Evolutionary conservation across 1,140 invertebrate species (phyloP).

Genomic region (Euwallacea similis): DNA sequence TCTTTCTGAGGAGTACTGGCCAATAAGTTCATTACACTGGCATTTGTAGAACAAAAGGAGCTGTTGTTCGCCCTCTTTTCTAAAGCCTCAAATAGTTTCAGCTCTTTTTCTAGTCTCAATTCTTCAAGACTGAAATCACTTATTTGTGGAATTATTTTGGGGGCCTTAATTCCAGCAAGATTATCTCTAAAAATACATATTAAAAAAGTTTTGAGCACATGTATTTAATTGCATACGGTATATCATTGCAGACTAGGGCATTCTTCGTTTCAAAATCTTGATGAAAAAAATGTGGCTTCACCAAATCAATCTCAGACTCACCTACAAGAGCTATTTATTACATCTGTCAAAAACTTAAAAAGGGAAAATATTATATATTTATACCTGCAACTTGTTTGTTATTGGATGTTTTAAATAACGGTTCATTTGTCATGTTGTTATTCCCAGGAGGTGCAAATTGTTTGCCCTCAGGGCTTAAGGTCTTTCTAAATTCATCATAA

Average conservation of each 20-base stretch:
- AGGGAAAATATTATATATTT: too few species aligned
- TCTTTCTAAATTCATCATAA: slow-evolving; percentile 24
- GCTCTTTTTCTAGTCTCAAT: slow-evolving; percentile 43
- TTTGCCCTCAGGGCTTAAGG: neutral
- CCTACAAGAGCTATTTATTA: too few species aligned
- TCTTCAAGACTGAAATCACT: slow-evolving; percentile 20
- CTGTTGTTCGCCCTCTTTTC: slow-evolving; percentile 70
- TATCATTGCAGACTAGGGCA: slow-evolving; percentile 22
- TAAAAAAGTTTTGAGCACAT: neutral
- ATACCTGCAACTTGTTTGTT: too few species aligned
- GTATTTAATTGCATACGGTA: slow-evolving; percentile 26
- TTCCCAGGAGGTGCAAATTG: too few species aligned
- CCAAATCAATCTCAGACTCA: too few species aligned
- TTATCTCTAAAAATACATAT: neutral
- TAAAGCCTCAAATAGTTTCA: slow-evolving; percentile 69
- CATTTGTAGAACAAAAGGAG: slow-evolving; percentile 71
- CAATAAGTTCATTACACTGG: slow-evolving; percentile 49
- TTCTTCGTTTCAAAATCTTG: slow-evolving; percentile 1
- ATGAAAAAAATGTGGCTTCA: slow-evolving; percentile 3
- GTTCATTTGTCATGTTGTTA: too few species aligned
- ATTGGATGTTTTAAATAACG: too few species aligned
- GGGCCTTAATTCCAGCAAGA: neutral
- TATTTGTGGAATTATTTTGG: neutral
- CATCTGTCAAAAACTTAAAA: too few species aligned
- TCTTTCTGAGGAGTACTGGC: slow-evolving; percentile 47